Evolutionary conservation across 1,140 invertebrate genomes (phyloP), one percentile per base, ranked within the genome.

Genomic region (Trissolcus basalis): DNA sequence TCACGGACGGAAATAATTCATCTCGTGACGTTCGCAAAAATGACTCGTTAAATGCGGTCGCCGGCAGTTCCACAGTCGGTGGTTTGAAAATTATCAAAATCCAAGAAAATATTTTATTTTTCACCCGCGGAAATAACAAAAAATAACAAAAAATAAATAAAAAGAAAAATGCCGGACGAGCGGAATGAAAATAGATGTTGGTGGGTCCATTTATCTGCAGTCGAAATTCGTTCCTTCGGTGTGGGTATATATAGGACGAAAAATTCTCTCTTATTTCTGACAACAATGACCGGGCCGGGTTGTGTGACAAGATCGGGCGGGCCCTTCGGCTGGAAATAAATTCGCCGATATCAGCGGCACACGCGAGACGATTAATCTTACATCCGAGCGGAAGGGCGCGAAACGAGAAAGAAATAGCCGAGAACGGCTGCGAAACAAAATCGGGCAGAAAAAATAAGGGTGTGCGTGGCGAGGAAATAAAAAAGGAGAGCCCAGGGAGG

Each of bases 351-450:
- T 69, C 68, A 77, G 54, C 53, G 63, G 36, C 75, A 77, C 76
- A 73, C 76, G 76, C 65, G 70, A 71, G 56, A 67, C 76, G 65
- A 78, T 78, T 78, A 78, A 78, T 78, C 77, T 78, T 74, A 73
- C 47, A 50, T 65, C n/a, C 36, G 36, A n/a, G 36, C 36, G 36
- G 36, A 68, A 64, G 58, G 63, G 56, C 14, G 47, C 10, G 59
- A 68, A 59, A 63, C 48, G 49, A 54, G 45, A 48, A 64, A 58
- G 59, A 58, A 65, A 69, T 63, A 77, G 47, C 36, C 15, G 51
- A 58, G 67, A 58, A 53, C 45, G 50, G 54, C 48, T 56, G 55
- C 35, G 43, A 72, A 65, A 59, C 48, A 68, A 59, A 50, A 69
- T 54, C 14, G 36, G 11, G 48, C 19, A 1, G 19, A 53, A 53